Conservation (phyloP, 92 coral and sea anemone species). For the Metridium senile region DNA sequence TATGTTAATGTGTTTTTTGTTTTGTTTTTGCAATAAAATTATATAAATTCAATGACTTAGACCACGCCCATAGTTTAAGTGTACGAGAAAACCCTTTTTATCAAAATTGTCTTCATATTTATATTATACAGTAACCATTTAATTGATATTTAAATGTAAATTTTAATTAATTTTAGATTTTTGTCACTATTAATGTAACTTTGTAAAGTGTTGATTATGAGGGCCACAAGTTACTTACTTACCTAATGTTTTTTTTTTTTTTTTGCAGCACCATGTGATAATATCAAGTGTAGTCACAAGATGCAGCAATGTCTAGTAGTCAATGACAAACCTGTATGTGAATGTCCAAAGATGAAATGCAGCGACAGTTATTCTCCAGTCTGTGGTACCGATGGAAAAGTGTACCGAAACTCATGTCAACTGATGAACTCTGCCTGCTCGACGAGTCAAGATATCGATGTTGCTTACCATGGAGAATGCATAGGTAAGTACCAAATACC, state of each 20-base stretch:
- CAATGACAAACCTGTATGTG: slow-evolving; percentile 53
- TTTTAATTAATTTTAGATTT: no score
- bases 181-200: no score
- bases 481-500: background rate
- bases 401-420: slow-evolving; percentile 64
- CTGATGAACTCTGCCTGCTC: background rate
- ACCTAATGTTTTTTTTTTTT: background rate
- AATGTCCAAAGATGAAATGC: slow-evolving; percentile 60
- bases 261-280: slow-evolving; percentile 7
- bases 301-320: slow-evolving; percentile 21
- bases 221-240: no score
- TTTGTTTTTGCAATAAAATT: no score
- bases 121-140: no score
- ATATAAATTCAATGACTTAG: no score
- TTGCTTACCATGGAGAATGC: slow-evolving; percentile 1
- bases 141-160: no score
- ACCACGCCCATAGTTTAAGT: no score
- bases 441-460: background rate
- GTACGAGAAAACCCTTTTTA: no score
- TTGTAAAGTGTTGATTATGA: no score
- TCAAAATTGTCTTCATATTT: no score
- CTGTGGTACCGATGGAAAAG: slow-evolving; percentile 82
- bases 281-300: background rate
- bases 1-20: no score
- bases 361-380: slow-evolving; percentile 50